Conservation (phyloP, 2,113 vertebrate genomes). For the Chrysemys picta region DNA sequence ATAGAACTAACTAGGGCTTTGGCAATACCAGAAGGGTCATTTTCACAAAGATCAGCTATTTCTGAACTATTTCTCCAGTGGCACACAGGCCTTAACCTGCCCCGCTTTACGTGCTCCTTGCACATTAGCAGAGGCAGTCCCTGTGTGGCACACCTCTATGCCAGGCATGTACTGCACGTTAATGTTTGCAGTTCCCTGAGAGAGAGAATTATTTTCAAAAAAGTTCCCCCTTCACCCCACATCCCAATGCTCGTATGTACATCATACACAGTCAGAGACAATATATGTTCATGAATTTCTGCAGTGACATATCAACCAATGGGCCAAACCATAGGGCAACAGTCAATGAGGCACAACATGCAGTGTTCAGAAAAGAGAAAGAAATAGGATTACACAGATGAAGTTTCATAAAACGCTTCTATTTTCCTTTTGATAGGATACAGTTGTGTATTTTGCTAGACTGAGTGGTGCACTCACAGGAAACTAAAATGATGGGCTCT, state of each 20-base stretch:
- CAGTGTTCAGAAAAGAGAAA: background rate
- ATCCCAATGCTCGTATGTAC: accelerated
- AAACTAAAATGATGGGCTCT: background rate
- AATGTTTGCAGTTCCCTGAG: background rate
- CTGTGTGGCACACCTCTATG: background rate
- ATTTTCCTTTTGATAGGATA: background rate
- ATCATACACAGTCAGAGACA: accelerated
- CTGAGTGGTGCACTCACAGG: background rate
- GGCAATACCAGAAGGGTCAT: background rate
- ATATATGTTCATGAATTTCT: accelerated
- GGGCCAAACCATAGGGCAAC: background rate
- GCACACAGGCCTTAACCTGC: background rate
- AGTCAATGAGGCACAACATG: background rate
- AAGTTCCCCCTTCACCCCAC: accelerated
- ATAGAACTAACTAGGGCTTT: accelerated
- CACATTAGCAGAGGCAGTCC: background rate
- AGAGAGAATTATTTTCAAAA: background rate
- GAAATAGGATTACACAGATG: background rate
- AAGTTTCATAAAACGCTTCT: background rate
- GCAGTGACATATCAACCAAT: background rate
- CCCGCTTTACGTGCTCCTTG: accelerated
- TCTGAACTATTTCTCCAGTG: accelerated
- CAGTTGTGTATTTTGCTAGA: background rate
- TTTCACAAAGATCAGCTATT: background rate
- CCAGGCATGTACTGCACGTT: accelerated